Evolutionary conservation across 2,888 invertebrate species (phyloP).

Genomic region (Cecidostiba fungosa): DNA sequence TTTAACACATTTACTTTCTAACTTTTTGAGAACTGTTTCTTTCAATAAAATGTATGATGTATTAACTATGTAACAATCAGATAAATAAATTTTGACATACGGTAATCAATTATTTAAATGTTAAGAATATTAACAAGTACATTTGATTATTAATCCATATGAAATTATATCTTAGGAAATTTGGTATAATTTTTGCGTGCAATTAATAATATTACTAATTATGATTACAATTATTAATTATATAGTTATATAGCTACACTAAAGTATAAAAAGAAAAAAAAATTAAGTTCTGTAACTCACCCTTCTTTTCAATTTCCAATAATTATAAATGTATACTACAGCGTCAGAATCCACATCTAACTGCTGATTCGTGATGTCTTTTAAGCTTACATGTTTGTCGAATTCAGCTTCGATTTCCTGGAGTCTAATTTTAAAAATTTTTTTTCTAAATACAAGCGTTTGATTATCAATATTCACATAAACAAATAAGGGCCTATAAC

Average conservation of each 20-base stretch:
- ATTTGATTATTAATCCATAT: no score
- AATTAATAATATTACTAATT: no score
- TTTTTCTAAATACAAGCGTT: constrained; percentile 30
- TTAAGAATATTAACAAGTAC: neutral
- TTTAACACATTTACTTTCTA: no score
- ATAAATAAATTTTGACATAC: no score
- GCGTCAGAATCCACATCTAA: constrained; percentile 92
- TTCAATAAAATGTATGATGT: no score
- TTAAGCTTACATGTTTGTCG: constrained; percentile 92
- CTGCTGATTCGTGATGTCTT: constrained; percentile 90
- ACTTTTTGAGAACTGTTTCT: no score
- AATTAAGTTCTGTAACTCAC: constrained; percentile 84
- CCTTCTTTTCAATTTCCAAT: constrained; percentile 98
- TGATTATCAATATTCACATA: constrained; percentile 28
- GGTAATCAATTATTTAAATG: neutral
- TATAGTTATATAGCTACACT: neutral
- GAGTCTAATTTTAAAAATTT: constrained; percentile 82
- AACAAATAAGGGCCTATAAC: constrained; percentile 27
- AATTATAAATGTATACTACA: constrained; percentile 94
- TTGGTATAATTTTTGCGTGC: neutral
- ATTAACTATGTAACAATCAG: no score
- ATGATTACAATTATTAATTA: no score
- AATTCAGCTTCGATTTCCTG: constrained; percentile 97
- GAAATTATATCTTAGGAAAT: neutral
- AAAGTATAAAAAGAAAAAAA: neutral